phyloP scores from a whole-genome alignment of 2,113 vertebrate species.

The Siniperca knerii region DNA sequence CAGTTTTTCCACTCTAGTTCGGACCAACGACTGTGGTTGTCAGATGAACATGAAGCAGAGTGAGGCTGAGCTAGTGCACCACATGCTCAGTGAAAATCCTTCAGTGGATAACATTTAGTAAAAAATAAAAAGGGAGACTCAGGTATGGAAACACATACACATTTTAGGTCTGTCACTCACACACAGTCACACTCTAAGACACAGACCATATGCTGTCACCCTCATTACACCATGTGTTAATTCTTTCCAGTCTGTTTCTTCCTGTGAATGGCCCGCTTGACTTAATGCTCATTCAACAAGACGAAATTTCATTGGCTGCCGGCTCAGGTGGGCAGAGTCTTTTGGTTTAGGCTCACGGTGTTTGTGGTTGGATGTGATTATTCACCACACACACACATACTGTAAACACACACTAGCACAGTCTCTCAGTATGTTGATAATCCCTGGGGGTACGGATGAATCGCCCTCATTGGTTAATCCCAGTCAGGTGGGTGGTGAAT shows the following conservation, averaged over 20 bases:
- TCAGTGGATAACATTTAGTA: neutral
- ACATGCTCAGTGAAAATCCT: neutral
- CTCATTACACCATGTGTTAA: neutral
- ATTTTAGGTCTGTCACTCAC: neutral
- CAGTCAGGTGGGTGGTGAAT: conserved; percentile 30
- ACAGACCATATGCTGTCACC: conserved; percentile 18
- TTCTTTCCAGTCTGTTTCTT: conserved; percentile 19
- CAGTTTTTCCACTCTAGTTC: neutral
- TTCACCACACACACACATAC: conserved; percentile 24
- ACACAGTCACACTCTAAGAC: neutral
- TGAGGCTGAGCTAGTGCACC: neutral
- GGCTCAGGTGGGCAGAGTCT: neutral
- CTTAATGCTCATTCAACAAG: conserved; percentile 1
- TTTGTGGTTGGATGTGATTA: neutral
- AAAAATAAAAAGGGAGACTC: neutral
- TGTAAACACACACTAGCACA: neutral
- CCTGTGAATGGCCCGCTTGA: conserved; percentile 19
- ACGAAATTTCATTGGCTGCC: conserved; percentile 15
- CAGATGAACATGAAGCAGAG: neutral
- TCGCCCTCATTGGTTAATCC: conserved; percentile 60
- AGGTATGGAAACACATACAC: neutral
- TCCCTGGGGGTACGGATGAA: conserved; percentile 27
- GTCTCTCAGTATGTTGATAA: conserved; percentile 39
- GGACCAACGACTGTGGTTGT: neutral
- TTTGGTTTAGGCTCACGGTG: neutral